Base-by-base conservation (phyloP, 2,888 invertebrate genomes). In the Danaus chrysippus region DNA sequence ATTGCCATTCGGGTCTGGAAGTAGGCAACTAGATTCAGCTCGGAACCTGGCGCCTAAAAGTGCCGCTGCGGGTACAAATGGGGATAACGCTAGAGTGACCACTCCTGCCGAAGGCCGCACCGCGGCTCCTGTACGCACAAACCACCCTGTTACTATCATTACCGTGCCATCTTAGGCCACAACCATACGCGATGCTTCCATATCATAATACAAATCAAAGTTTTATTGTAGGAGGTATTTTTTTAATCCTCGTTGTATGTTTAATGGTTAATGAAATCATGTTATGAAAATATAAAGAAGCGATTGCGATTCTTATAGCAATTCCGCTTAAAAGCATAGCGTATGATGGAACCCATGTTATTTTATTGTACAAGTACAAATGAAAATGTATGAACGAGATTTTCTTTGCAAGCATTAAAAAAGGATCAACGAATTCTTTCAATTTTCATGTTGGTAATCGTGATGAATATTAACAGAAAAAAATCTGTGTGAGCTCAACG, bases 1-100 rank as follows among this genome's bases (percentile, higher is more conserved):
- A 81, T 94, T 93, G 92, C 95, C 96, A 88, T 95, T 96, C 75
- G 94, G 93, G 93, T 96, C 95, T 94, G 93, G 92, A 93, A 95
- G 93, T 92, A 94, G 93, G 92, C 93, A 94, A 92, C 93, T 93
- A 93, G 94, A 94, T 92, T 94, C 94, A 93, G 94, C 94, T 84
- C 94, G 94, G 92, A 94, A 94, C 90, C 95, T 93, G 85, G 94
- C 95, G 85, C 94, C 95, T 92, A 95, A 92, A 82, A 95, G 93
- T 89, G 95, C 94, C 92, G 94, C 95, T 95, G 94, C 93, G 91
- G 91, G 91, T 88, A 91, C 91, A 91, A 91, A 91, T 91, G 91
- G 91, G 88, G 91, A 91, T 91, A 91, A 91, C 89, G 91, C 91
- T 91, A 91, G 91, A 91, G 91, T 91, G 91, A 91, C 91, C 87